Percentiles rank a stretch among this genome's conserved stretches.
phyloP scores from a whole-genome alignment of 1,140 invertebrate species.

The Aricia agestis region DNA sequence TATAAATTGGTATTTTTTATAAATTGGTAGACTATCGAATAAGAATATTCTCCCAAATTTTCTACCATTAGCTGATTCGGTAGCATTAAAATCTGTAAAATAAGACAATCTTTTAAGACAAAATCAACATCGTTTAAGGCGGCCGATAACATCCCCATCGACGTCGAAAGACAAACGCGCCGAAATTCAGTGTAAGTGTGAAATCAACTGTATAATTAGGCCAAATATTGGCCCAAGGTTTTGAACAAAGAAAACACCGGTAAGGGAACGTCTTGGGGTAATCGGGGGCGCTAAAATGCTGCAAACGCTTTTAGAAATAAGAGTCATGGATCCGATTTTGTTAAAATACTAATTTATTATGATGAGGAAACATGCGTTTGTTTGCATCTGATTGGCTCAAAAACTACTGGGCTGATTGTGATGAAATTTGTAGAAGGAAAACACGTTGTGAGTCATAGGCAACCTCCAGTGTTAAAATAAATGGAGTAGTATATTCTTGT shows the following conservation, averaged over 20 bases:
- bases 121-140: constrained; percentile 21
- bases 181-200: constrained; percentile 53
- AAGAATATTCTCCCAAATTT: neutral
- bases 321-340: too few species aligned
- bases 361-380: too few species aligned
- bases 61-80: neutral
- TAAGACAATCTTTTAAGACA: neutral
- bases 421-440: too few species aligned
- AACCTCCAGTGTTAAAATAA: too few species aligned
- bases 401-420: too few species aligned
- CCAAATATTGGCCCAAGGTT: constrained; percentile 60
- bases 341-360: too few species aligned
- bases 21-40: too few species aligned
- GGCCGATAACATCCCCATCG: constrained; percentile 35
- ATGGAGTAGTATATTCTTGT: too few species aligned
- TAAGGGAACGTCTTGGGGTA: constrained; percentile 50
- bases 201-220: constrained; percentile 67
- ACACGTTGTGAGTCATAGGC: too few species aligned
- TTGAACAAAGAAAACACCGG: constrained; percentile 61
- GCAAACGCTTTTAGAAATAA: constrained; percentile 18
- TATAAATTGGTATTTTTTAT: too few species aligned
- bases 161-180: constrained; percentile 51
- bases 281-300: constrained; percentile 44
- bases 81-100: neutral
- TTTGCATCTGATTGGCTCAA: too few species aligned